Percentiles rank a stretch among this genome's conserved stretches.
These are phyloP conservation scores for Trichonephila clavata DNA, from an alignment of 1,140 invertebrate species.

Conservation along the genomic window DNA sequence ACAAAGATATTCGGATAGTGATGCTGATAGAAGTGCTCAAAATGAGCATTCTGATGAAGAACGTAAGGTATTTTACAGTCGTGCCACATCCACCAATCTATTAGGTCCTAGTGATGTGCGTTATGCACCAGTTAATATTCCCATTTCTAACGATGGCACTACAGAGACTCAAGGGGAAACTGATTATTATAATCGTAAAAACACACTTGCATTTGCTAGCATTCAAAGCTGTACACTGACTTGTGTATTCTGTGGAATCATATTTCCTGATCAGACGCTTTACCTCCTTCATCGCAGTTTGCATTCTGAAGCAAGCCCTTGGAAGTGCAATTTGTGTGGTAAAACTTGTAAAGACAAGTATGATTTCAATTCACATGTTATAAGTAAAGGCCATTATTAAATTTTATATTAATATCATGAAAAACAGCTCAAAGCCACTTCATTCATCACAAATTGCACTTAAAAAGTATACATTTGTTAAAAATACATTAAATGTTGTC, in stretches of 20 bases:
- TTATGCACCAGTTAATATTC: not conserved
- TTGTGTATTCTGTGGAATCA: constrained; percentile 94
- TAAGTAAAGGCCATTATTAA: constrained; percentile 95
- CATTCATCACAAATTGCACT: constrained; percentile 6
- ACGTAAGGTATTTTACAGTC: constrained; percentile 67
- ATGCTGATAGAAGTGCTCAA: constrained; percentile 59
- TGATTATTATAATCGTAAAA: constrained; percentile 47
- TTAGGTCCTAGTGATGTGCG: not conserved
- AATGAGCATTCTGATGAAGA: constrained; percentile 71
- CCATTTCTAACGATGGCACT: not conserved
- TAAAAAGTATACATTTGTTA: constrained; percentile 21
- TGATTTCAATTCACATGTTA: constrained; percentile 97
- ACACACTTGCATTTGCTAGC: constrained; percentile 35
- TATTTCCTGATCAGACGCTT: constrained; percentile 96
- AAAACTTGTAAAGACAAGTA: constrained; percentile 95
- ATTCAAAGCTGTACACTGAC: constrained; percentile 82
- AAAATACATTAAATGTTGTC: constrained; percentile 32
- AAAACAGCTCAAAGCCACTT: constrained; percentile 27
- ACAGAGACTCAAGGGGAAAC: constrained; percentile 32
- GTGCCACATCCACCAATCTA: constrained; percentile 66
- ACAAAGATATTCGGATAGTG: constrained; percentile 51
- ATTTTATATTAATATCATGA: constrained; percentile 10
- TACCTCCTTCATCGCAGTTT: constrained; percentile 98
- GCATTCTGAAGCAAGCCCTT: constrained; percentile 97
- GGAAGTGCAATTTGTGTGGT: constrained; percentile 98